Percentiles rank a stretch among this genome's conserved stretches.
Conservation (phyloP, 2,113 vertebrate genomes). For the Canis aureus region DNA sequence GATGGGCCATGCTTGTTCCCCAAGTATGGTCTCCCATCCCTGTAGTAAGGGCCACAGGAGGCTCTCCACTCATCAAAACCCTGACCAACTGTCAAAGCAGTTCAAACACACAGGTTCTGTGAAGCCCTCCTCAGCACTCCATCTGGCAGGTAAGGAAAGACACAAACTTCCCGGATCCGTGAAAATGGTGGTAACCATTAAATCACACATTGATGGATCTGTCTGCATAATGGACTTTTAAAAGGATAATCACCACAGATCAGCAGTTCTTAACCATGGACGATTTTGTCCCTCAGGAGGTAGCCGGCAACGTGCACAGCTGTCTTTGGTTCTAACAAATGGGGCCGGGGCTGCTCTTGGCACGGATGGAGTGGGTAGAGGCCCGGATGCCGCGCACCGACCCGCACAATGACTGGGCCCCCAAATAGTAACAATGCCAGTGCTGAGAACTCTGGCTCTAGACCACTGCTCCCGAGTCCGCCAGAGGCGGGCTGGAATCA, state of each 20-base stretch:
- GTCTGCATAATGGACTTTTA: not conserved
- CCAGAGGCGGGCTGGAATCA: not conserved
- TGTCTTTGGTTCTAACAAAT: not conserved
- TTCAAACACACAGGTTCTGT: not conserved
- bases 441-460: not conserved
- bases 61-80: not conserved
- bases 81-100: not conserved
- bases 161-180: not conserved
- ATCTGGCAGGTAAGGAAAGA: not conserved
- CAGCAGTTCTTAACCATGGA: not conserved
- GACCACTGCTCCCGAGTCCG: not conserved
- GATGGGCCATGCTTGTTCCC: too few relatives aligned
- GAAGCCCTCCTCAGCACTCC: not conserved
- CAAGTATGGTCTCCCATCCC: not conserved
- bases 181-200: not conserved
- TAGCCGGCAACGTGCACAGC: not conserved
- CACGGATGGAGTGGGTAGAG: accelerated
- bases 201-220: not conserved
- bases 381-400: not conserved
- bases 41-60: not conserved
- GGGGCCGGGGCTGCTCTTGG: not conserved
- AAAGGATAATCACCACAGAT: not conserved
- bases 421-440: not conserved
- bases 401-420: too few relatives aligned
- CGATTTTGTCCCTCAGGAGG: not conserved